Evolutionary conservation across 2,113 vertebrate species (phyloP).

Genomic region (Gallinago undulata): DNA sequence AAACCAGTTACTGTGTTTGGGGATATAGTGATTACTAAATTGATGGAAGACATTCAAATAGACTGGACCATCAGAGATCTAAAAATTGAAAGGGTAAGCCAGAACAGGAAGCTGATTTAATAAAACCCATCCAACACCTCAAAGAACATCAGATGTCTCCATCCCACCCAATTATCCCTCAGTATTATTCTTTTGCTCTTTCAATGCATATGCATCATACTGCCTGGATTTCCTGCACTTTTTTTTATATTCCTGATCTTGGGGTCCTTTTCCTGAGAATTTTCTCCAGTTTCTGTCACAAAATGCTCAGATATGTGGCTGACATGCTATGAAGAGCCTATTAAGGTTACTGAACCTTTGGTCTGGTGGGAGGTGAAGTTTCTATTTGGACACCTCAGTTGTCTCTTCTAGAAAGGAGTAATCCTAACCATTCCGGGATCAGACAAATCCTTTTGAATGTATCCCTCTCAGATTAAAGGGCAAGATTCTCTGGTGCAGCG

Average conservation of each 20-base stretch:
- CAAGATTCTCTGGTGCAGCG: not conserved
- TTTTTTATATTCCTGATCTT: not conserved
- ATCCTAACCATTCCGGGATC: constrained; percentile 12
- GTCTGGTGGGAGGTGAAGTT: constrained; percentile 21
- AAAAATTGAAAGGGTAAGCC: constrained; percentile 93
- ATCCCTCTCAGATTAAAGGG: constrained; percentile 49
- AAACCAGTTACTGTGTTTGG: constrained; percentile 97
- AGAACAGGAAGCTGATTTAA: not conserved
- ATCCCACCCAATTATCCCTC: not conserved
- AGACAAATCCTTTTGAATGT: constrained; percentile 45
- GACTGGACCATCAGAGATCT: constrained; percentile 94
- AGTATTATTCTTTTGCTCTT: not conserved
- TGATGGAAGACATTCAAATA: constrained; percentile 88
- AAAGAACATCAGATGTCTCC: not conserved
- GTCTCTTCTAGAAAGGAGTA: constrained; percentile 28
- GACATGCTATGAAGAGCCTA: not conserved
- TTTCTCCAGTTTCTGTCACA: not conserved
- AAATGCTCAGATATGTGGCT: not conserved
- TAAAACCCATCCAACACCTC: not conserved
- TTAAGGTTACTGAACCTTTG: not conserved
- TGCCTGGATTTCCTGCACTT: not conserved
- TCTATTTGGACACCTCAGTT: constrained; percentile 21
- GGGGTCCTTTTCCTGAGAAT: not conserved
- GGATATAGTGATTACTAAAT: constrained; percentile 96
- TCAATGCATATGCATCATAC: not conserved